Evolutionary conservation across 2,888 invertebrate species (phyloP), one percentile per base, ranked within the genome.

Genomic region (Troides helena): DNA sequence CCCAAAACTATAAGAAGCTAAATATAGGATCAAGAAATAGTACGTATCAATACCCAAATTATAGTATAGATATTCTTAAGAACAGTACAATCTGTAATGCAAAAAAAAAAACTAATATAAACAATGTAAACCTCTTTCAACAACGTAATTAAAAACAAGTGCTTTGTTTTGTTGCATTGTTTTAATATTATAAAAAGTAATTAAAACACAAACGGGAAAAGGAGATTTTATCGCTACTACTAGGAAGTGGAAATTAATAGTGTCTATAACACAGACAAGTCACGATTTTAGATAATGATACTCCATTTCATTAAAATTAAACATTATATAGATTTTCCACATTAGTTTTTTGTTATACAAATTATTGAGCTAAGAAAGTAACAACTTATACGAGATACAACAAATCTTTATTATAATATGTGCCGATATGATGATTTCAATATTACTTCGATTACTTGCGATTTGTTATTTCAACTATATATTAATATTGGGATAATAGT

Each of bases 101-200:
- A 53, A 6, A n/a, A 18, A n/a, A 50, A 53, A 53, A 7, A 53
- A 46, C 10, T 10, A 46, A 6, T 8, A 46, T 14, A 46, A 14
- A 53, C 6, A 53, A 53, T 53, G n/a, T n/a, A n/a, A 53, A 7
- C n/a, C 18, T 53, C 53, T 53, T 53, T n/a, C 53, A 18, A 7
- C n/a, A 53, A 53, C n/a, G 18, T 53, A n/a, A n/a, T n/a, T 53
- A 53, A 53, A n/a, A 53, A 53, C 5, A 53, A 53, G 5, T n/a
- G 53, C 53, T 53, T 53, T 53, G 53, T 53, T 18, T 53, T 53
- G n/a, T 53, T 53, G 53, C 53, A 53, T n/a, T 53, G n/a, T n/a
- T 53, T 6, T n/a, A 53, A 53, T 53, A 53, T 53, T 53, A 53
- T n/a, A 53, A 12, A 46, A 53, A 53, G 18, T 18, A 53, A 53